Conservation (phyloP, 2,797 vertebrate species). For the Eulemur rubriventer region DNA sequence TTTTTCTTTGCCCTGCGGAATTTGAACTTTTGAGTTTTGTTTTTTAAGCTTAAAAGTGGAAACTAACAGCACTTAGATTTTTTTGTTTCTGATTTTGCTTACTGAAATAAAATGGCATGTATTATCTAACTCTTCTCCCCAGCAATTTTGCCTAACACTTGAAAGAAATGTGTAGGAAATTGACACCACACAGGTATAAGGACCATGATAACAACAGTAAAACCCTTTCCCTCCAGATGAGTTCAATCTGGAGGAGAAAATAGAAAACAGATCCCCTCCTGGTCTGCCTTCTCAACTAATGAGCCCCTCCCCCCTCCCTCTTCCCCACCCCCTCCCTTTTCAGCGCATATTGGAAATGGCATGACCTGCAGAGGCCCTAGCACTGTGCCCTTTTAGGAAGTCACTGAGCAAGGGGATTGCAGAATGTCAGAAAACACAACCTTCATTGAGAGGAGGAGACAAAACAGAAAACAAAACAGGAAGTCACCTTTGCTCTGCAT, state of each 20-base stretch:
- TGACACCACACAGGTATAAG: neutral
- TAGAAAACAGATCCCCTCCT: slow-evolving; percentile 58
- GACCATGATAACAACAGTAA: neutral
- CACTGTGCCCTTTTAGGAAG: slow-evolving; percentile 25
- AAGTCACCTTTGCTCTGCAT: slow-evolving; percentile 66
- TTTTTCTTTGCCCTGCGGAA: slow-evolving; percentile 16
- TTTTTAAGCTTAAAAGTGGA: neutral
- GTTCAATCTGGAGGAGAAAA: slow-evolving; percentile 60
- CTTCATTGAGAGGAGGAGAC: neutral
- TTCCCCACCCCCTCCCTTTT: neutral
- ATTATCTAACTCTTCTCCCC: neutral
- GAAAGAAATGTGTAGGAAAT: neutral
- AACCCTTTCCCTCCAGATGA: slow-evolving; percentile 47
- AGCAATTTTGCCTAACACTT: neutral
- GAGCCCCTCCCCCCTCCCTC: neutral
- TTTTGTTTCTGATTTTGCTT: neutral
- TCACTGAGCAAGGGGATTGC: neutral
- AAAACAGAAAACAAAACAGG: slow-evolving; percentile 61
- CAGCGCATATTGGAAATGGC: neutral
- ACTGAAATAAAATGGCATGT: slow-evolving; percentile 11
- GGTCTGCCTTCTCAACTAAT: neutral
- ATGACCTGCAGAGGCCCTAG: neutral
- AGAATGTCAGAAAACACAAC: slow-evolving; percentile 35
- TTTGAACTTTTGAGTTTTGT: slow-evolving; percentile 2
- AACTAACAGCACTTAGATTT: neutral